These are phyloP conservation scores for Dreissena rostriformis DNA, from an alignment of 1,140 invertebrate species.

Conservation along the genomic window DNA sequence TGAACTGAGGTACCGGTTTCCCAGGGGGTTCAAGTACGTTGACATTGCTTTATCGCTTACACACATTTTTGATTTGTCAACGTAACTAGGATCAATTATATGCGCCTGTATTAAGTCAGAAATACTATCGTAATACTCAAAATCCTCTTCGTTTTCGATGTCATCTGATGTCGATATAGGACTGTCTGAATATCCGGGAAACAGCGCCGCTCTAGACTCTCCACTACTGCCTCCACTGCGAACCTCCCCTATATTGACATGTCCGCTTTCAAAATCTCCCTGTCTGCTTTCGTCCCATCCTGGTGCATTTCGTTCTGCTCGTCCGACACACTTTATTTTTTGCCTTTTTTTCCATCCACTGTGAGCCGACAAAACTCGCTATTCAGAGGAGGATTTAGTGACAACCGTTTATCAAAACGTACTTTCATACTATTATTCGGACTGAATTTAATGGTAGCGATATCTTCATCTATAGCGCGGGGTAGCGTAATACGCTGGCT, in stretches of 20 bases:
- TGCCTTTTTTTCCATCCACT: background rate
- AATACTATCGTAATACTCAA: conserved; percentile 53
- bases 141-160: conserved; percentile 53
- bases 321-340: no score
- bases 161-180: conserved; percentile 48
- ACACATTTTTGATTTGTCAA: conserved; percentile 35
- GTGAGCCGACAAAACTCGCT: background rate
- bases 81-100: conserved; percentile 31
- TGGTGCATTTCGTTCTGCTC: no score
- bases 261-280: no score
- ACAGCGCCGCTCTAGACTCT: conserved; percentile 35
- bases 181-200: conserved; percentile 50
- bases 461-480: conserved; percentile 50
- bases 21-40: conserved; percentile 49
- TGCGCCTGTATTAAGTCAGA: conserved; percentile 49
- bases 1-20: conserved; percentile 37
- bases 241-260: no score
- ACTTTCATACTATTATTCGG: conserved; percentile 55
- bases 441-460: conserved; percentile 45
- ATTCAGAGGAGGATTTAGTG: background rate
- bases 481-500: conserved; percentile 39
- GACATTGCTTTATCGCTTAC: conserved; percentile 51
- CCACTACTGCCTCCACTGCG: background rate
- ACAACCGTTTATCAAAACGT: conserved; percentile 4
- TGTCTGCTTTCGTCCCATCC: no score